A percentile compares a stretch with the other conserved stretches of the same genome.
Evolutionary conservation across 2,888 invertebrate species (phyloP).

Genomic region (Lutraria lutraria): DNA sequence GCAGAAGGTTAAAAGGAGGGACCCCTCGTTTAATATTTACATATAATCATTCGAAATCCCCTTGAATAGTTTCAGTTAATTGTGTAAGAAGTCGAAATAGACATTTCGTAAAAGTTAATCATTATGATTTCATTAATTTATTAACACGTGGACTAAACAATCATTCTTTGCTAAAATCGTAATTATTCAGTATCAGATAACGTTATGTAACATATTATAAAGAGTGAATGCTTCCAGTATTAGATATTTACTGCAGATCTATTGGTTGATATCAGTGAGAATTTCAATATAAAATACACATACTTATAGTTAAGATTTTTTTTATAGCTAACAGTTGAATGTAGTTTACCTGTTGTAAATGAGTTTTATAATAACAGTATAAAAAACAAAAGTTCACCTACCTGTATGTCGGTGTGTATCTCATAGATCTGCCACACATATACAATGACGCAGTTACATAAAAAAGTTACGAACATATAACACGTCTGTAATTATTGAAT

Average conservation of each 20-base stretch:
- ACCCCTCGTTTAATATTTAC: no score
- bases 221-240: not conserved
- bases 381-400: not conserved
- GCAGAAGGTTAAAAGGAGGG: no score
- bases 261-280: not conserved
- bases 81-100: no score
- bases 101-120: no score
- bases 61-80: no score
- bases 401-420: not conserved
- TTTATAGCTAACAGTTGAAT: not conserved
- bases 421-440: not conserved
- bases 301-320: not conserved
- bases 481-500: not conserved
- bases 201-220: not conserved
- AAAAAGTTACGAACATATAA: not conserved
- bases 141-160: no score
- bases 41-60: no score
- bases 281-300: slow-evolving; percentile 1
- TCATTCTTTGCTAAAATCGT: no score
- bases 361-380: not conserved
- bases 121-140: no score
- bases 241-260: not conserved
- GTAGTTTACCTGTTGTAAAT: not conserved
- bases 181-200: no score
- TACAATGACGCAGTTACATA: not conserved